A percentile compares a stretch with the other conserved stretches of the same genome.
Conservation (phyloP, 2,113 vertebrate species). For the Antigone vipio region DNA sequence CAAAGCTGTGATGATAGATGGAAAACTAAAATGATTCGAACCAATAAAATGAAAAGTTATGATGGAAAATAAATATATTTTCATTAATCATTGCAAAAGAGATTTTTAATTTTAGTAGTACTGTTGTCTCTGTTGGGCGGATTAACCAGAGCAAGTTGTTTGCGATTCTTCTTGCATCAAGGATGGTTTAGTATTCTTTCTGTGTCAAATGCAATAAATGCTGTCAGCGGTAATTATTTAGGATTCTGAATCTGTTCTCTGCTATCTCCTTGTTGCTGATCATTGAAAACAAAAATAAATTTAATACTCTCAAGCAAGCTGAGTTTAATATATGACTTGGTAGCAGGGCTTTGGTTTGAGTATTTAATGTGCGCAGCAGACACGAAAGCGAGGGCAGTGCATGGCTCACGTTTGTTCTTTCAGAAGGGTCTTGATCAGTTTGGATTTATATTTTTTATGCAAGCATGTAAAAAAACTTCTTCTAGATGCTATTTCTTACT, state of each 20-base stretch:
- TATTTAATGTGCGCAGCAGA: not conserved
- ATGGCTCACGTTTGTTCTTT: not conserved
- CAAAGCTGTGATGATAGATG: not conserved
- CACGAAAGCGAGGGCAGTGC: not conserved
- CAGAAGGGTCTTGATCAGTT: not conserved
- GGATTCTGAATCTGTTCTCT: not conserved
- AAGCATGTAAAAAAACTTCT: not conserved
- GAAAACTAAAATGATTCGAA: not conserved
- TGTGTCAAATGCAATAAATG: not conserved
- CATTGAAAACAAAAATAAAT: conserved; percentile 3
- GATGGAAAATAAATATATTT: not conserved
- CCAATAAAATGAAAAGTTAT: not conserved
- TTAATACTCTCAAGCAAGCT: not conserved
- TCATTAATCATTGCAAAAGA: not conserved
- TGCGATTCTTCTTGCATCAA: not conserved
- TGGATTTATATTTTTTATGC: not conserved
- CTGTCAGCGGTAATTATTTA: not conserved
- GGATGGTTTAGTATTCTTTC: not conserved
- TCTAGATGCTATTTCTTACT: not conserved
- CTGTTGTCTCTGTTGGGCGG: not conserved
- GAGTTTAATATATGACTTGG: not conserved
- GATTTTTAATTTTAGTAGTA: not conserved
- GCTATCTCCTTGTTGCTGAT: not conserved
- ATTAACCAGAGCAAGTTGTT: not conserved
- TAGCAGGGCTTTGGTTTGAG: not conserved